Evolutionary conservation across 2,797 vertebrate genomes (phyloP).

Genomic region (Euthynnus affinis): DNA sequence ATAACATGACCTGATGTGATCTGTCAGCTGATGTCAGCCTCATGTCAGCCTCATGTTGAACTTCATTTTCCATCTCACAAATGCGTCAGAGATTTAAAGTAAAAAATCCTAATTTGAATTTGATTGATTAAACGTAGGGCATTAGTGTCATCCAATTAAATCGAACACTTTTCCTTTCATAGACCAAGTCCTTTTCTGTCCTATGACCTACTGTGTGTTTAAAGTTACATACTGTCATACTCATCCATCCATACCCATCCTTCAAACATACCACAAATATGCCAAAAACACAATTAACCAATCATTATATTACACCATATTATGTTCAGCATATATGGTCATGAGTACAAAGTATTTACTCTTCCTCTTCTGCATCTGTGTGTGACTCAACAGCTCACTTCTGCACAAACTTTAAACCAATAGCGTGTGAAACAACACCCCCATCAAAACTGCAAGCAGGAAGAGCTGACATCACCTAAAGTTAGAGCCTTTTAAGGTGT

Average conservation of each 20-base stretch:
- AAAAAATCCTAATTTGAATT: neutral
- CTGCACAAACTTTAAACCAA: constrained; percentile 39
- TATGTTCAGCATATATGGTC: constrained; percentile 33
- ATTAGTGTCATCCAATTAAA: neutral
- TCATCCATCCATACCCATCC: no score
- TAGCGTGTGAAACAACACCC: neutral
- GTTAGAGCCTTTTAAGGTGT: no score
- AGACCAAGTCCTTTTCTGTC: neutral
- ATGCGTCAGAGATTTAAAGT: neutral
- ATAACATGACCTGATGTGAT: no score
- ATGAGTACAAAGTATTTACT: constrained; percentile 39
- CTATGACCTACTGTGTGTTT: no score
- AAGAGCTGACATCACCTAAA: constrained; percentile 10
- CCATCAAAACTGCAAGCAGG: neutral
- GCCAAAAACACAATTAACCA: neutral
- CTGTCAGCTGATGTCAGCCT: neutral
- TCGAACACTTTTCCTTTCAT: neutral
- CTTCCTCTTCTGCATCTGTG: constrained; percentile 77
- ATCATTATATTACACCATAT: no score
- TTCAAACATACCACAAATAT: neutral
- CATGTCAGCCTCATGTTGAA: neutral
- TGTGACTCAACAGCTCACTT: constrained; percentile 75
- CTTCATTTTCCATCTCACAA: neutral
- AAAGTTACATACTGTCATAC: neutral
- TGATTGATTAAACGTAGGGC: neutral